Base-by-base conservation (phyloP, 2,113 vertebrate species). In the Helogale parvula region DNA sequence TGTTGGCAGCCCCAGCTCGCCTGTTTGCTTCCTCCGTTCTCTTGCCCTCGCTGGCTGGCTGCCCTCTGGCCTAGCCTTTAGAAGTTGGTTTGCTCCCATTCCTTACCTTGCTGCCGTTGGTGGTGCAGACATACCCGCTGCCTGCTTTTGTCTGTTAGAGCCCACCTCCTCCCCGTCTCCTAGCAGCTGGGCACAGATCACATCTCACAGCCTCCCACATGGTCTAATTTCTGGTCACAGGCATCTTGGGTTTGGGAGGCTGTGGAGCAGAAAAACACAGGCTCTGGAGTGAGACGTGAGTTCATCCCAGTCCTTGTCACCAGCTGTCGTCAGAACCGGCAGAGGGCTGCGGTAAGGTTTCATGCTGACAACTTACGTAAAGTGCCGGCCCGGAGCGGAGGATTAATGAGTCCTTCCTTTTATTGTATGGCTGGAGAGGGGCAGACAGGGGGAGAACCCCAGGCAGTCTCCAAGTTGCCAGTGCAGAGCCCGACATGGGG, bases 121-220 rank as follows among this genome's bases (percentile, higher is more conserved):
- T 14, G 47, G 1, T 33, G 47, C 45, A 52, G 52, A 84, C 6
- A 5, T 3, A 21, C 2, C 21, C 0, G 4, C 80, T 79, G 35
- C 31, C 25, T 29, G 17, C 80, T 72, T 31, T 79, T 2, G 1
- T 41, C 69, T 65, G 7, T 81, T 52, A 35, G 0, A 66, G 50
- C 54, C 29, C 63, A 74, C 0, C 77, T 47, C 16, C 11, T 31
- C 31, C 57, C 29, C 13, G n/a, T 85, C 52, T 35, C 80, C 65
- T 29, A 29, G 85, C 92, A 66, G 27, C 52, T 0, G 5, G 76
- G 63, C 63, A 50, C 13, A 13, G 86, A 77, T 66, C 41, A 60
- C 14, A 33, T 54, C 63, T 69, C 3, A 35, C n/a, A 54, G 0
- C 38, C 25, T 84, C 29, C 72, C 38, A 1, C 7, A 0, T 0